phyloP scores from a whole-genome alignment of 2,888 invertebrate genomes.

The Serripes groenlandicus region DNA sequence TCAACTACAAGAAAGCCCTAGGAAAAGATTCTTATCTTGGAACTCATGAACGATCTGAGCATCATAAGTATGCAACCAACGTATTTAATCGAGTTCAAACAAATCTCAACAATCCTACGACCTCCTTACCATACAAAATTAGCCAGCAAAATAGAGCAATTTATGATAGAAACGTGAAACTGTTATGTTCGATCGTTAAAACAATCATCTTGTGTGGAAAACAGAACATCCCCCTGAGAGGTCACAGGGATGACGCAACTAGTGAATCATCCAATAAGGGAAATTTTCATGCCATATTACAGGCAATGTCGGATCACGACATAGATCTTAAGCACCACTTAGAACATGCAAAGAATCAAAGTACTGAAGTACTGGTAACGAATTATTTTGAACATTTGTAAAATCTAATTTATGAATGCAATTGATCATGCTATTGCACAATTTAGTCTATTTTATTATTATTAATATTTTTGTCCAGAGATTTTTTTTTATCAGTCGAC shows the following conservation, averaged over 20 bases:
- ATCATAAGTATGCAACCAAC: background rate
- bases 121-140: background rate
- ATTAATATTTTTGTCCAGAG: too few relatives aligned
- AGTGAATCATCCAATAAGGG: slow-evolving; percentile 3
- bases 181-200: slow-evolving; percentile 3
- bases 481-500: too few relatives aligned
- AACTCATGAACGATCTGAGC: background rate
- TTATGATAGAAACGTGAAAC: background rate
- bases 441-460: too few relatives aligned
- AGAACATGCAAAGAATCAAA: background rate
- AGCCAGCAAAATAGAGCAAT: background rate
- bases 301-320: slow-evolving; percentile 4
- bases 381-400: too few relatives aligned
- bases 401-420: too few relatives aligned
- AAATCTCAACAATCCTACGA: background rate
- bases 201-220: slow-evolving; percentile 18
- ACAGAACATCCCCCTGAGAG: slow-evolving; percentile 12
- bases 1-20: background rate
- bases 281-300: slow-evolving; percentile 14
- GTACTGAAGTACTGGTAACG: too few relatives aligned
- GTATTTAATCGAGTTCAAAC: background rate
- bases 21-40: background rate
- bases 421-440: too few relatives aligned
- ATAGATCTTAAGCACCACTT: background rate
- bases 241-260: slow-evolving; percentile 11